Percentiles rank a stretch among this genome's conserved stretches.
Conservation (phyloP, 2,113 vertebrate genomes). For the Eurystomus gularis region DNA sequence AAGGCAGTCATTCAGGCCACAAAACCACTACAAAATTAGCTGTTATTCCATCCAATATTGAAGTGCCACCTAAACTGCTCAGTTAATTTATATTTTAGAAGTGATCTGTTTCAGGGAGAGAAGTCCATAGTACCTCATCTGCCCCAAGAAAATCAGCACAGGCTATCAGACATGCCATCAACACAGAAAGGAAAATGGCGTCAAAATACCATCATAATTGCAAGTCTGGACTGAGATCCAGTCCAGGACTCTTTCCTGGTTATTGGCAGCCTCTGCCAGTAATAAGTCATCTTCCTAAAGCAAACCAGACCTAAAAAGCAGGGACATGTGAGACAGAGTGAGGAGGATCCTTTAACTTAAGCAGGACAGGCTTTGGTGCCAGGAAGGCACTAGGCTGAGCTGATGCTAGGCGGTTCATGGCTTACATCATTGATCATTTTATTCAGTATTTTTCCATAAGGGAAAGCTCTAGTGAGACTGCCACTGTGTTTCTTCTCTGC, state of each 20-base stretch:
- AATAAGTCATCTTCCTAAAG: not conserved
- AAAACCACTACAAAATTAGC: not conserved
- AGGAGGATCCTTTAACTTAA: not conserved
- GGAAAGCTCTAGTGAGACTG: not conserved
- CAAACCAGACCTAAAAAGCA: not conserved
- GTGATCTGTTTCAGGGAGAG: not conserved
- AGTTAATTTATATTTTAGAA: not conserved
- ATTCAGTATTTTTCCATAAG: not conserved
- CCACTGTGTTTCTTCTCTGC: not conserved
- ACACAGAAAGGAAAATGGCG: not conserved
- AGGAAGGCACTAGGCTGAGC: not conserved
- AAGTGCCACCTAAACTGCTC: not conserved
- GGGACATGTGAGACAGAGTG: not conserved
- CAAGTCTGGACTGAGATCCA: not conserved
- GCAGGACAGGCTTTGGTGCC: not conserved
- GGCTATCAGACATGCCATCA: not conserved
- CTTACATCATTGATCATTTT: not conserved
- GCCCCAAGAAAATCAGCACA: not conserved
- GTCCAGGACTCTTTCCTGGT: not conserved
- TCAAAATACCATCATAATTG: not conserved
- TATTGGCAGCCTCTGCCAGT: not conserved
- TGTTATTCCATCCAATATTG: not conserved
- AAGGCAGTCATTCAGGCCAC: not conserved
- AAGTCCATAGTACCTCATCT: not conserved
- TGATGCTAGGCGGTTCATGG: not conserved